Conservation (phyloP, 30 jellyfish, hydroid and myxozoan genomes). For the Chironex yamaguchii region DNA sequence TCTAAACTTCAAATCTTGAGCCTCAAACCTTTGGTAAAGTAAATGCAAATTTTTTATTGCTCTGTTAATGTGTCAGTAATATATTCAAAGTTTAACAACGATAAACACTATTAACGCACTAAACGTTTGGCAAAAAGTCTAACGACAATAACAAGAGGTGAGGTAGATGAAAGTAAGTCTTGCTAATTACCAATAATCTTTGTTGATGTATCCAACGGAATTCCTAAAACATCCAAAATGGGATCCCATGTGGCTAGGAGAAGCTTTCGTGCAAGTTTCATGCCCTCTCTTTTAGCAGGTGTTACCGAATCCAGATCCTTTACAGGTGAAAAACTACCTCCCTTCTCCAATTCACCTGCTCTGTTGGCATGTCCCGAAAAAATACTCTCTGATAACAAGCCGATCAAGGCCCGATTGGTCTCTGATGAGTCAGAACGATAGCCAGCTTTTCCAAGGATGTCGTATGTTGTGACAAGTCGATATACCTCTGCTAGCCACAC, state of each 20-base stretch:
- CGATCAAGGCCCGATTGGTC: conserved; percentile 87
- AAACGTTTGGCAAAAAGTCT: not conserved
- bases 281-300: conserved; percentile 87
- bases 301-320: conserved; percentile 26
- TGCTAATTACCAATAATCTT: conserved; percentile 74
- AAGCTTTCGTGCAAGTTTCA: conserved; percentile 82
- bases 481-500: conserved; percentile 94
- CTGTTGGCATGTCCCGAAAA: conserved; percentile 54
- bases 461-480: conserved; percentile 95
- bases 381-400: conserved; percentile 83
- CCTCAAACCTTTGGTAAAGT: too few relatives aligned
- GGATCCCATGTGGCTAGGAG: conserved; percentile 95
- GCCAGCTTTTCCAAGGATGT: conserved; percentile 94
- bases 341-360: conserved; percentile 36
- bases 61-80: too few relatives aligned
- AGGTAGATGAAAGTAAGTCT: too few relatives aligned
- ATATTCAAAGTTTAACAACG: too few relatives aligned
- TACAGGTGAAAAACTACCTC: conserved; percentile 17
- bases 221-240: conserved; percentile 82
- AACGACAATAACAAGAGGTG: not conserved
- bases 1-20: too few relatives aligned
- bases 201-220: conserved; percentile 88
- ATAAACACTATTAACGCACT: too few relatives aligned
- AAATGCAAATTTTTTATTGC: too few relatives aligned
- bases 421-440: conserved; percentile 82